Conservation (phyloP, 2,797 vertebrate genomes). For the Neomorphus geoffroyi region DNA sequence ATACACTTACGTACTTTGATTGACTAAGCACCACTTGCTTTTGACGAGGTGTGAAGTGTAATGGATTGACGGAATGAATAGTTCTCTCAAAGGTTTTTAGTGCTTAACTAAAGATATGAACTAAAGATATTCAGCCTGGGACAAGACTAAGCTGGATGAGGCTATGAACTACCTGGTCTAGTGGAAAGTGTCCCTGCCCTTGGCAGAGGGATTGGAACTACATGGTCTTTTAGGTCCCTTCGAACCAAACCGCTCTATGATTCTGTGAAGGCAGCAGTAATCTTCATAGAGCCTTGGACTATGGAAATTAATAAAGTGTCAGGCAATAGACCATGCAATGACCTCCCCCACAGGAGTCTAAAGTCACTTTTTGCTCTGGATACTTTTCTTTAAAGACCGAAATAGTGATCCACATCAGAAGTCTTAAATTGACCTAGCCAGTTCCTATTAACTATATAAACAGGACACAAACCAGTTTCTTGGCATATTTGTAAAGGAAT, state of each 20-base stretch:
- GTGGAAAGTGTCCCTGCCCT: too few species aligned
- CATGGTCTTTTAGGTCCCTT: too few species aligned
- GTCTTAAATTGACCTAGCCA: constrained; percentile 38
- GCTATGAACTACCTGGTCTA: too few species aligned
- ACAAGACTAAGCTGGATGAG: too few species aligned
- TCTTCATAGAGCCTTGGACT: constrained; percentile 30
- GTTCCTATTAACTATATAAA: constrained; percentile 35
- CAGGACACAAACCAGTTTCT: not conserved
- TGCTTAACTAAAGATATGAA: not conserved
- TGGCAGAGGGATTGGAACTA: too few species aligned
- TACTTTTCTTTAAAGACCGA: constrained; percentile 10
- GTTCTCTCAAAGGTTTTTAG: not conserved
- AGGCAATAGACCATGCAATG: not conserved
- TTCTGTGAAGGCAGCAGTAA: not conserved
- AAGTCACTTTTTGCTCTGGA: constrained; percentile 21
- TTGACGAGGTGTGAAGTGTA: constrained; percentile 10
- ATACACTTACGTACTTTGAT: not conserved
- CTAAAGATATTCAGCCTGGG: too few species aligned
- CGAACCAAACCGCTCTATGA: too few species aligned
- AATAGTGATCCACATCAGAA: constrained; percentile 30
- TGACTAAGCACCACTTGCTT: constrained; percentile 1
- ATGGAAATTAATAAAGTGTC: not conserved
- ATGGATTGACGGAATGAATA: not conserved
- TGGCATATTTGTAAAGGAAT: constrained; percentile 46
- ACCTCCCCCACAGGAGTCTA: not conserved